Evolutionary conservation across 2,797 vertebrate species (phyloP).

Genomic region (Tadarida brasiliensis): DNA sequence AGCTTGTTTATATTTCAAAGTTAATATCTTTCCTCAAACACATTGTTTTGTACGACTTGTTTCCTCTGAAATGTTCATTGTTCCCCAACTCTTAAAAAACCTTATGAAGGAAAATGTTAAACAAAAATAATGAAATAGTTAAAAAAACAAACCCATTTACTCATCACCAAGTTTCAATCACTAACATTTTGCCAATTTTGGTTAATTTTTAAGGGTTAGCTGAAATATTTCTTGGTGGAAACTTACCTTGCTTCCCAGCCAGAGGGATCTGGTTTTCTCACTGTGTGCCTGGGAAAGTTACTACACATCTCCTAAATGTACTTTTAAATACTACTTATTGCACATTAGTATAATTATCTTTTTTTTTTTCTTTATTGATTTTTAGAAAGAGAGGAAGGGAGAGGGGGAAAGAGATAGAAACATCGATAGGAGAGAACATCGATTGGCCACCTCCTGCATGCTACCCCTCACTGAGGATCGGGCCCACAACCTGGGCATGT

Average conservation of each 20-base stretch:
- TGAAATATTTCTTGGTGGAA: not conserved
- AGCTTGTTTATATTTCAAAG: not conserved
- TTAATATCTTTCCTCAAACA: not conserved
- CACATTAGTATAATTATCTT: not conserved
- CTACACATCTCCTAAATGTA: not conserved
- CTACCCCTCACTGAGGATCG: too few relatives aligned
- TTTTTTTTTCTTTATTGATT: not conserved
- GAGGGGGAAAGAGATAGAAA: not conserved
- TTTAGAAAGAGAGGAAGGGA: not conserved
- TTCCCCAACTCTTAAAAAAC: not conserved
- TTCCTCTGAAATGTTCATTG: not conserved
- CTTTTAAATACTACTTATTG: not conserved
- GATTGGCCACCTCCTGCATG: not conserved
- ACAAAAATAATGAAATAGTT: not conserved
- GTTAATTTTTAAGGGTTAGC: not conserved
- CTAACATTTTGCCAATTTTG: conserved; percentile 11
- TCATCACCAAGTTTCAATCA: not conserved
- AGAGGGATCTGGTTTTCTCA: conserved; percentile 6
- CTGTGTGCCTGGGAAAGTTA: not conserved
- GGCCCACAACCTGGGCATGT: not conserved
- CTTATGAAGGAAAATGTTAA: not conserved
- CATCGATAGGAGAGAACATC: not conserved
- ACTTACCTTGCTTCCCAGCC: not conserved
- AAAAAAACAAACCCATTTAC: not conserved
- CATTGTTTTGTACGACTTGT: not conserved